These are phyloP conservation scores for Entomobrya proxima DNA, from an alignment of 2,888 invertebrate genomes.

Conservation along the genomic window DNA sequence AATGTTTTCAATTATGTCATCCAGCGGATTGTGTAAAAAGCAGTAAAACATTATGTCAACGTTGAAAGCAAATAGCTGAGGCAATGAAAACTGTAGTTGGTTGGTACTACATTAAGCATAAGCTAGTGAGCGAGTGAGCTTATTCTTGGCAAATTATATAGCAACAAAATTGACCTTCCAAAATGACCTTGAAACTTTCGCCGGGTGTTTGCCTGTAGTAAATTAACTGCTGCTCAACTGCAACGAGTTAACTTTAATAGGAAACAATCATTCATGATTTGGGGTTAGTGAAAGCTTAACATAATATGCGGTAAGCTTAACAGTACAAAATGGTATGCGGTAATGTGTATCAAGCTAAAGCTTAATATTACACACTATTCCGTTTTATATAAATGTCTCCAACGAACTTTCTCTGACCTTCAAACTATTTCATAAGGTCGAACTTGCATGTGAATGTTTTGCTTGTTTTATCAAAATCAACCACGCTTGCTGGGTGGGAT, in stretches of 20 bases:
- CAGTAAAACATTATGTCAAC: neutral
- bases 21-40: neutral
- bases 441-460: neutral
- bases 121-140: neutral
- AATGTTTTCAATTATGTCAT: conserved; percentile 9
- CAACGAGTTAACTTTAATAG: neutral
- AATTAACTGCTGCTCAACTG: neutral
- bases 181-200: conserved; percentile 69
- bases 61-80: neutral
- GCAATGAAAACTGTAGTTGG: neutral
- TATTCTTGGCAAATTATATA: conserved; percentile 51
- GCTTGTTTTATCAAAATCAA: neutral
- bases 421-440: neutral
- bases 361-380: no score
- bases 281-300: no score
- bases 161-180: conserved; percentile 67
- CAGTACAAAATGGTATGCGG: no score
- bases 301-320: no score
- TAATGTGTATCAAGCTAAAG: no score
- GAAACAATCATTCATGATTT: no score
- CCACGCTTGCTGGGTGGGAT: no score
- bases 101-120: neutral
- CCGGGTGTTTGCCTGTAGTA: conserved; percentile 52
- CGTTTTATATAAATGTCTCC: conserved; percentile 17
- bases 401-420: conserved; percentile 60